Percentiles rank a stretch among this genome's conserved stretches.
These are phyloP conservation scores for Lasioglossum marginatum DNA, from an alignment of 2,888 invertebrate species.

Conservation along the genomic window DNA sequence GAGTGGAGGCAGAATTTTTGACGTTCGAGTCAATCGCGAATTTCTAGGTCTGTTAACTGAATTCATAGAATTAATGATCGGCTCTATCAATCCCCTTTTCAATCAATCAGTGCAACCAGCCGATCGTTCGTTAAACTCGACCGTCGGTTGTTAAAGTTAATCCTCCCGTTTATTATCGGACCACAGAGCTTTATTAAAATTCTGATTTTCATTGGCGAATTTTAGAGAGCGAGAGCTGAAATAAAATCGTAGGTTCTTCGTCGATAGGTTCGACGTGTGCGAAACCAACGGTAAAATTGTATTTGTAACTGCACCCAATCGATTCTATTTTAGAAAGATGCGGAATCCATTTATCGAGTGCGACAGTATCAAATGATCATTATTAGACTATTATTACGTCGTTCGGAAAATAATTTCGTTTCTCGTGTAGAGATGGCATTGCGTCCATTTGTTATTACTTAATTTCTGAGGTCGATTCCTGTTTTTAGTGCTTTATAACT, in stretches of 20 bases:
- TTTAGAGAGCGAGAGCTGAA: background rate
- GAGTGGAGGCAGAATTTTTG: background rate
- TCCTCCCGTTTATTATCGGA: background rate
- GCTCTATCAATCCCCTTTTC: background rate
- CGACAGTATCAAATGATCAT: background rate
- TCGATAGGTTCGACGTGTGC: background rate
- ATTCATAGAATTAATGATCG: conserved; percentile 6
- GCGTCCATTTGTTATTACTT: too few species aligned
- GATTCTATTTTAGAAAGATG: background rate
- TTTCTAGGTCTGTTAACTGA: background rate
- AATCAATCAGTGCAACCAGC: background rate
- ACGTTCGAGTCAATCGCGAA: background rate
- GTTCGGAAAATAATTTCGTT: too few species aligned
- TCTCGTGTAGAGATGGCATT: too few species aligned
- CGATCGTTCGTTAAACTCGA: background rate
- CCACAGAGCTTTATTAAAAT: background rate
- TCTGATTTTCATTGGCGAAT: background rate
- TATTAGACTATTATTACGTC: too few species aligned
- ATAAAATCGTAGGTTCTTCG: background rate
- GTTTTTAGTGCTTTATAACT: too few species aligned
- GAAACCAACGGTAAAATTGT: background rate
- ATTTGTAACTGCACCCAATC: background rate
- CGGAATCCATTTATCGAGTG: background rate
- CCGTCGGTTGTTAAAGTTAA: background rate
- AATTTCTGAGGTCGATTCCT: too few species aligned